These are phyloP conservation scores for Progne subis DNA, from an alignment of 2,113 vertebrate genomes.

Conservation along the genomic window DNA sequence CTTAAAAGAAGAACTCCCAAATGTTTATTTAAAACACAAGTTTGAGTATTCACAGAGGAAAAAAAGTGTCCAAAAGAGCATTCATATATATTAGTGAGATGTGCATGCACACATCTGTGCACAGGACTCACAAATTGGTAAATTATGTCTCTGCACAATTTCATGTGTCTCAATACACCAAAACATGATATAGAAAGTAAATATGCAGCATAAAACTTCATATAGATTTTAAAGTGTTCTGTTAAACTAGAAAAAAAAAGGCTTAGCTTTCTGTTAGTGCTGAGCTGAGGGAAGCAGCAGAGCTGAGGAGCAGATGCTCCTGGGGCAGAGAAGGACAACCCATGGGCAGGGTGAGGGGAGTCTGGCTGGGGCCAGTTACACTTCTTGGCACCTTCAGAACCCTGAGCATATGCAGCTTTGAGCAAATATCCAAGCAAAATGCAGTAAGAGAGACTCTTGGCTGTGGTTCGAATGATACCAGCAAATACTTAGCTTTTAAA, in stretches of 20 bases:
- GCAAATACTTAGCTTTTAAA: neutral
- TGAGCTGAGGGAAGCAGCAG: neutral
- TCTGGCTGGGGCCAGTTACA: neutral
- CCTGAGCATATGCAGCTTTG: accelerated
- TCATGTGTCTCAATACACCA: neutral
- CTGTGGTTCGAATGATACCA: neutral
- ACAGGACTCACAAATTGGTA: neutral
- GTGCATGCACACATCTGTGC: neutral
- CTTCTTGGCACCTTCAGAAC: neutral
- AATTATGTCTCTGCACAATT: neutral
- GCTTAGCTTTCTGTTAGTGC: neutral
- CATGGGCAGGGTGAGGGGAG: neutral
- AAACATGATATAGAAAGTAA: neutral
- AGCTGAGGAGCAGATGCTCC: neutral
- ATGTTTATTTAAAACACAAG: neutral
- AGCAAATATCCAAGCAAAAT: neutral
- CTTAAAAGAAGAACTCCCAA: neutral
- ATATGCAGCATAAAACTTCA: neutral
- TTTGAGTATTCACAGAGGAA: neutral
- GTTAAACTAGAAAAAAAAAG: neutral
- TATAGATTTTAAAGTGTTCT: neutral
- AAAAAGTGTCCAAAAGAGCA: neutral
- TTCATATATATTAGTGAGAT: neutral
- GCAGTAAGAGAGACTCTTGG: neutral
- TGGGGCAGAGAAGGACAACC: neutral